Percentiles rank a stretch among this genome's conserved stretches.
phyloP scores from a whole-genome alignment of 2,888 invertebrate species.

The Zeuzera pyrina region DNA sequence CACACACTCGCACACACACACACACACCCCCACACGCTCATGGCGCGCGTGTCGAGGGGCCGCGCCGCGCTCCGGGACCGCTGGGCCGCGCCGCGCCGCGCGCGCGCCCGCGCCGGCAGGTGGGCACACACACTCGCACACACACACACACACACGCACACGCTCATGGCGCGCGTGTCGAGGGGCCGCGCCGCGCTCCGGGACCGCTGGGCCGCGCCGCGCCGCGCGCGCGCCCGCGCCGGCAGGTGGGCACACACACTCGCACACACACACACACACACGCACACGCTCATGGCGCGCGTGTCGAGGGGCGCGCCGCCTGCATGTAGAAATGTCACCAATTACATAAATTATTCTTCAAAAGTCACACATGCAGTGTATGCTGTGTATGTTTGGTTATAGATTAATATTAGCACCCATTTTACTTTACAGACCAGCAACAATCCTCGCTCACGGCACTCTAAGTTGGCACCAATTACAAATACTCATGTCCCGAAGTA shows the following conservation, averaged over 20 bases:
- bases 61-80: slow-evolving; percentile 88
- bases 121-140: no score
- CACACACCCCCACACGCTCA: slow-evolving; percentile 92
- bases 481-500: slow-evolving; percentile 96
- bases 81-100: slow-evolving; percentile 69
- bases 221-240: slow-evolving; percentile 11
- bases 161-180: slow-evolving; percentile 91
- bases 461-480: slow-evolving; percentile 96
- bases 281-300: no score
- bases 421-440: slow-evolving; percentile 77
- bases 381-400: no score
- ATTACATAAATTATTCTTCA: no score
- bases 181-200: slow-evolving; percentile 83
- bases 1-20: no score
- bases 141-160: no score
- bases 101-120: slow-evolving; percentile 16
- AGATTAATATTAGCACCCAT: not conserved
- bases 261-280: no score
- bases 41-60: slow-evolving; percentile 89
- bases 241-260: slow-evolving; percentile 13
- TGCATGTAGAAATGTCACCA: no score
- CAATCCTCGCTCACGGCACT: slow-evolving; percentile 93
- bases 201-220: slow-evolving; percentile 82
- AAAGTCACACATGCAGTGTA: no score
- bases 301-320: no score